Evolutionary conservation across 2,888 invertebrate genomes (phyloP).

Genomic region (Catotricha subobsoleta): DNA sequence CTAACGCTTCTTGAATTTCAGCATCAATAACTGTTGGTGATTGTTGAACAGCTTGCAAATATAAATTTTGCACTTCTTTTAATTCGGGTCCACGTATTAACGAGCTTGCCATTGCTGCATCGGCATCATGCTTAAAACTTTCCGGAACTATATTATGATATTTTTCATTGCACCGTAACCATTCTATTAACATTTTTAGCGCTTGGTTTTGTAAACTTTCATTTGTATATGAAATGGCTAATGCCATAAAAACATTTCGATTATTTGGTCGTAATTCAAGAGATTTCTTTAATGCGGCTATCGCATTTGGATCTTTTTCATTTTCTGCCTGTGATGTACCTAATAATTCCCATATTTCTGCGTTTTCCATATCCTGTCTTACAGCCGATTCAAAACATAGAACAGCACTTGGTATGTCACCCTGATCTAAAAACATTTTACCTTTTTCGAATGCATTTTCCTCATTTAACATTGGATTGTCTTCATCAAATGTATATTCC

Average conservation of each 20-base stretch:
- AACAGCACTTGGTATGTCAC: constrained; percentile 90
- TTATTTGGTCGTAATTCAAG: constrained; percentile 62
- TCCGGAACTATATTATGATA: constrained; percentile 53
- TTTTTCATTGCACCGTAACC: constrained; percentile 63
- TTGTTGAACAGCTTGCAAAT: constrained; percentile 59
- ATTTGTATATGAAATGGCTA: constrained; percentile 91
- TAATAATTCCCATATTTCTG: constrained; percentile 71
- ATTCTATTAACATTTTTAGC: constrained; percentile 57
- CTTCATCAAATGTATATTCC: constrained; percentile 62
- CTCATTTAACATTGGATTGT: constrained; percentile 68
- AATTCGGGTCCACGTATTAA: constrained; percentile 28
- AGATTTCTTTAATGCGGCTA: constrained; percentile 77
- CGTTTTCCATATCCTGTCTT: constrained; percentile 57
- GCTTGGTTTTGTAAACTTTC: constrained; percentile 74
- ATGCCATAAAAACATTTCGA: constrained; percentile 65
- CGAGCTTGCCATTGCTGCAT: constrained; percentile 27
- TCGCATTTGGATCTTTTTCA: constrained; percentile 85
- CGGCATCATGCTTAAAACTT: constrained; percentile 28
- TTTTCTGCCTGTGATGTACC: constrained; percentile 94
- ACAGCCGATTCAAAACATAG: constrained; percentile 92
- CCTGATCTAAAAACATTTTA: constrained; percentile 58
- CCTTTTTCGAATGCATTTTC: constrained; percentile 72
- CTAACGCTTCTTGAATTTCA: constrained; percentile 84
- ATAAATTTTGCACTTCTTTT: constrained; percentile 53
- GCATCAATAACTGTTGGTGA: constrained; percentile 60